These are phyloP conservation scores for Mormyrus iriodes DNA, from an alignment of 2,113 vertebrate genomes.

Conservation along the genomic window DNA sequence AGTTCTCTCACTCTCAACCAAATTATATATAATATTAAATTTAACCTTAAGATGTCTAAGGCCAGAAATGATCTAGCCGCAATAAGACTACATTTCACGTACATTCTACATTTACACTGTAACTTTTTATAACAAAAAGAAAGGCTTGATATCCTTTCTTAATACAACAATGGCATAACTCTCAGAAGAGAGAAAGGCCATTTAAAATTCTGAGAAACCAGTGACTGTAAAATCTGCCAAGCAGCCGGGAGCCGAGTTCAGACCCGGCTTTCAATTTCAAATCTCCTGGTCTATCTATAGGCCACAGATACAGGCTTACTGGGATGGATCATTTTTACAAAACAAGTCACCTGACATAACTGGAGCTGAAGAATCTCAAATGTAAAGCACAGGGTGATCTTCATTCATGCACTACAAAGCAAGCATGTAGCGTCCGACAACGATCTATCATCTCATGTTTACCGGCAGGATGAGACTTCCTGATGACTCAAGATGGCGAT, in stretches of 20 bases:
- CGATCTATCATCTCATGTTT: neutral
- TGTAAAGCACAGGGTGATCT: neutral
- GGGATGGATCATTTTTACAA: neutral
- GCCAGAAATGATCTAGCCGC: neutral
- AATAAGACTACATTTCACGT: neutral
- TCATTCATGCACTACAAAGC: neutral
- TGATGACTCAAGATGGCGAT: neutral
- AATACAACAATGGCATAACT: neutral
- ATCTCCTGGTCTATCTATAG: neutral
- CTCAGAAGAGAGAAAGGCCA: neutral
- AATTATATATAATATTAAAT: neutral
- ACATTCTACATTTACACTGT: neutral
- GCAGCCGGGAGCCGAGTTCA: neutral
- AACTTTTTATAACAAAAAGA: neutral
- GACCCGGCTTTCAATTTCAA: neutral
- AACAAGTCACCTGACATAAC: neutral
- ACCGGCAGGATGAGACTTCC: neutral
- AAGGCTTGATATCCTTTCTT: neutral
- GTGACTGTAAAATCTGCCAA: neutral
- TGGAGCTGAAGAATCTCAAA: neutral
- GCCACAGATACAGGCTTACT: neutral
- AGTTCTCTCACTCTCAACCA: neutral
- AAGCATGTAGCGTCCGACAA: neutral
- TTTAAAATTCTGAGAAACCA: neutral
- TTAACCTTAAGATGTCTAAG: neutral